A percentile compares a stretch with the other conserved stretches of the same genome.
Evolutionary conservation across 53 echinoderm and acorn worm species (phyloP).

Genomic region (Holothuria leucospilota): DNA sequence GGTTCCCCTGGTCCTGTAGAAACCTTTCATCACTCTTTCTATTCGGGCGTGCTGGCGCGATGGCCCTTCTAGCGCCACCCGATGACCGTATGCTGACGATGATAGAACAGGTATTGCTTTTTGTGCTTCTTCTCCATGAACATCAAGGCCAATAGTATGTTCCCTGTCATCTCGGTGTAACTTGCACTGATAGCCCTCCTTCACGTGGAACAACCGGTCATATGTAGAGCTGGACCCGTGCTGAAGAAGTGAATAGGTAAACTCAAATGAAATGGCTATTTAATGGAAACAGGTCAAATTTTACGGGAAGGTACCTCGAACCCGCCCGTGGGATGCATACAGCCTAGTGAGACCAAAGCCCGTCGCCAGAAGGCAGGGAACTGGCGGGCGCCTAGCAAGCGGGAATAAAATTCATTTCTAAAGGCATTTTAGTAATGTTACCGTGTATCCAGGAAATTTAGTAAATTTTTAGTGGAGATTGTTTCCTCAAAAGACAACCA

Average conservation of each 20-base stretch:
- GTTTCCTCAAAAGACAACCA: too few species aligned
- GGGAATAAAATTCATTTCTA: too few species aligned
- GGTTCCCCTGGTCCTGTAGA: slow-evolving; percentile 96
- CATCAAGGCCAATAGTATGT: slow-evolving; percentile 66
- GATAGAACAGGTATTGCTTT: slow-evolving; percentile 92
- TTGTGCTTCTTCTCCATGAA: slow-evolving; percentile 68
- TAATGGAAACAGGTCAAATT: not conserved
- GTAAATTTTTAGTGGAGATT: too few species aligned
- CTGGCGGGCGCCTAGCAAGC: too few species aligned
- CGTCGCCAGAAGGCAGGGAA: too few species aligned
- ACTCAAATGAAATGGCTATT: not conserved
- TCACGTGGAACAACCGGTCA: slow-evolving; percentile 92
- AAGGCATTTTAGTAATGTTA: too few species aligned
- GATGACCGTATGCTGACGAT: slow-evolving; percentile 95
- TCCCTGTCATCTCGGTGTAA: slow-evolving; percentile 92
- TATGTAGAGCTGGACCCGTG: slow-evolving; percentile 80
- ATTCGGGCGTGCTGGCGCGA: slow-evolving; percentile 87
- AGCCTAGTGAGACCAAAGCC: too few species aligned
- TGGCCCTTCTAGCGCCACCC: slow-evolving; percentile 64
- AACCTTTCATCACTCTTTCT: slow-evolving; percentile 96
- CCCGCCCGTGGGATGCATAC: too few species aligned
- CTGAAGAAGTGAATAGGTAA: slow-evolving; percentile 36
- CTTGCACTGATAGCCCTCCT: slow-evolving; percentile 84
- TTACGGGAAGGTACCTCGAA: too few species aligned
- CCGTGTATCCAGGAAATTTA: too few species aligned